Percentiles rank a stretch among this genome's conserved stretches.
Evolutionary conservation across 2,113 vertebrate species (phyloP).

Genomic region (Balaeniceps rex): DNA sequence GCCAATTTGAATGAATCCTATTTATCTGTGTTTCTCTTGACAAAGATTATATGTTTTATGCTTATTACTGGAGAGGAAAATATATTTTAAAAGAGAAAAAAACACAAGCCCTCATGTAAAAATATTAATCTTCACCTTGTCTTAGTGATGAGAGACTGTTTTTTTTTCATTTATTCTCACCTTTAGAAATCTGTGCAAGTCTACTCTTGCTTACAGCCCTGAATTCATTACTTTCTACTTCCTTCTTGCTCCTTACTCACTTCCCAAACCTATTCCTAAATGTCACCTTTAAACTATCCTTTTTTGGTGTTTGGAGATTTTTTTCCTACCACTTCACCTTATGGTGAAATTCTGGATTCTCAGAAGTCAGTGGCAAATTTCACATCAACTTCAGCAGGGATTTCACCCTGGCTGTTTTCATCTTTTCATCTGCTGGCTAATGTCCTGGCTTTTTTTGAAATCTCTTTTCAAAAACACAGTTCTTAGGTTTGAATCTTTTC

Average conservation of each 20-base stretch:
- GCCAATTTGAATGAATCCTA: not conserved
- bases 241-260: not conserved
- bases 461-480: not conserved
- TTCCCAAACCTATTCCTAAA: not conserved
- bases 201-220: not conserved
- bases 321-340: not conserved
- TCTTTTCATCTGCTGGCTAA: not conserved
- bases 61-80: not conserved
- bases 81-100: not conserved
- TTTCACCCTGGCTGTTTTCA: not conserved
- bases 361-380: not conserved
- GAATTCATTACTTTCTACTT: not conserved
- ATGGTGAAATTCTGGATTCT: not conserved
- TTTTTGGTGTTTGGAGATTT: not conserved
- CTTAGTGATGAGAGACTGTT: not conserved
- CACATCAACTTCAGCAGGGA: not conserved
- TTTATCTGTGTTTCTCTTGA: not conserved
- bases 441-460: not conserved
- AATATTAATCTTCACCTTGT: constrained; percentile 23
- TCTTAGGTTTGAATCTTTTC: not conserved
- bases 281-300: not conserved
- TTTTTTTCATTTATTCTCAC: constrained; percentile 5
- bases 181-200: not conserved
- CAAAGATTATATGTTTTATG: not conserved
- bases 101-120: not conserved